phyloP scores from a whole-genome alignment of 2,113 vertebrate genomes.

The Perognathus longimembris region DNA sequence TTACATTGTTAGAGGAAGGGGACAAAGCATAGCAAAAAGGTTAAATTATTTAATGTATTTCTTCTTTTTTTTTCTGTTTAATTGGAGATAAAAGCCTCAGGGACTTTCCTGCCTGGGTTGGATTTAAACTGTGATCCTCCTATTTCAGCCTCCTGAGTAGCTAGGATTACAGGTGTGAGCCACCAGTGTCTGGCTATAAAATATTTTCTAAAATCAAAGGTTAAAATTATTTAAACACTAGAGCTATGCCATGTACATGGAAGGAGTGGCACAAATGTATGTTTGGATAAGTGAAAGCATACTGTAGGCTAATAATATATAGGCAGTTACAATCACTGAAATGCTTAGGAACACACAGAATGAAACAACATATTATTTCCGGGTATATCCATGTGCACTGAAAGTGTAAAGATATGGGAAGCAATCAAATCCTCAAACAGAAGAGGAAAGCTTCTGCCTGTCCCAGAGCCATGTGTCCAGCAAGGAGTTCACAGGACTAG shows the following conservation, averaged over 20 bases:
- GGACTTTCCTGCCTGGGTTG: too few species aligned
- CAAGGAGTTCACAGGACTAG: not conserved
- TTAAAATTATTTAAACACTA: not conserved
- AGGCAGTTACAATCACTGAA: not conserved
- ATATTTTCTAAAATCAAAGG: too few species aligned
- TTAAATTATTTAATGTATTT: too few species aligned
- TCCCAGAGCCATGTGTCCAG: fast-evolving
- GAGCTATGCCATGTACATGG: not conserved
- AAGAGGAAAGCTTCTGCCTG: not conserved
- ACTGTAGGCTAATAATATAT: not conserved
- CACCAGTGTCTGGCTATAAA: too few species aligned
- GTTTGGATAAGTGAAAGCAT: not conserved
- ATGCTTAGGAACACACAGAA: not conserved
- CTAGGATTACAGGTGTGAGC: too few species aligned
- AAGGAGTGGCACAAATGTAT: not conserved
- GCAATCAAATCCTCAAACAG: not conserved
- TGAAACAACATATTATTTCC: not conserved
- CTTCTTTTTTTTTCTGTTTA: too few species aligned
- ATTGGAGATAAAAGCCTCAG: too few species aligned
- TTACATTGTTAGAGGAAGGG: not conserved
- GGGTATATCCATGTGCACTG: too few species aligned
- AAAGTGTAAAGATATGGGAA: not conserved
- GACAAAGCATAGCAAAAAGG: conserved; percentile 18
- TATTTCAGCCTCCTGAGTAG: too few species aligned
- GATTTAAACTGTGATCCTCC: too few species aligned